These are phyloP conservation scores for Bombycilla garrulus DNA, from an alignment of 2,113 vertebrate genomes.

Conservation along the genomic window DNA sequence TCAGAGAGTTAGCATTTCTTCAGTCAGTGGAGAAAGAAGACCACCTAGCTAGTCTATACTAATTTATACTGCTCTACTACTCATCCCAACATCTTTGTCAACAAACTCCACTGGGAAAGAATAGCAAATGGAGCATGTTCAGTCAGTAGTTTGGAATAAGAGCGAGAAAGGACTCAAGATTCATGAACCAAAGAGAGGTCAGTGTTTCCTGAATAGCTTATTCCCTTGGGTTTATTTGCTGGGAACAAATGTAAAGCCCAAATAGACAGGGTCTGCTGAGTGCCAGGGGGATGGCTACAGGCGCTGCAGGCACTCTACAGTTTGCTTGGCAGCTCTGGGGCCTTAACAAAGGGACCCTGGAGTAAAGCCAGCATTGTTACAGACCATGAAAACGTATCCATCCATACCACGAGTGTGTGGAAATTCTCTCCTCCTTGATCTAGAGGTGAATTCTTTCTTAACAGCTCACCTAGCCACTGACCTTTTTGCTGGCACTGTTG, in stretches of 20 bases:
- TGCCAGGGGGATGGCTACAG: background rate
- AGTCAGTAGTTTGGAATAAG: background rate
- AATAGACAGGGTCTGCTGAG: background rate
- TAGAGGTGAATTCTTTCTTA: background rate
- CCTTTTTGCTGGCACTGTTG: background rate
- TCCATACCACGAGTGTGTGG: background rate
- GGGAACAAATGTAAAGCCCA: background rate
- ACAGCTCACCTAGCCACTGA: background rate
- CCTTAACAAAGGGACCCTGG: background rate
- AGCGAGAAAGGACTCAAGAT: background rate
- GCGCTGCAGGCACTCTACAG: background rate
- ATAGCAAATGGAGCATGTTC: background rate
- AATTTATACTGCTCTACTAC: background rate
- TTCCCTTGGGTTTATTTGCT: background rate
- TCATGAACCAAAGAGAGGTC: background rate
- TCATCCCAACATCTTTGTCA: background rate
- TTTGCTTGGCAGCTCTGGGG: background rate
- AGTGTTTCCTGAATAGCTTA: background rate
- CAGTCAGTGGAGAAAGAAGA: background rate
- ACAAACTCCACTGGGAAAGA: background rate
- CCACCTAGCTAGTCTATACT: background rate
- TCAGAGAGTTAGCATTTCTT: background rate
- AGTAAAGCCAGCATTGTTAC: background rate
- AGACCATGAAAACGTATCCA: background rate
- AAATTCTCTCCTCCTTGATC: background rate